Evolutionary conservation across 1,140 invertebrate species (phyloP), one percentile per base, ranked within the genome.

Genomic region (Teleopsis dalmanni): DNA sequence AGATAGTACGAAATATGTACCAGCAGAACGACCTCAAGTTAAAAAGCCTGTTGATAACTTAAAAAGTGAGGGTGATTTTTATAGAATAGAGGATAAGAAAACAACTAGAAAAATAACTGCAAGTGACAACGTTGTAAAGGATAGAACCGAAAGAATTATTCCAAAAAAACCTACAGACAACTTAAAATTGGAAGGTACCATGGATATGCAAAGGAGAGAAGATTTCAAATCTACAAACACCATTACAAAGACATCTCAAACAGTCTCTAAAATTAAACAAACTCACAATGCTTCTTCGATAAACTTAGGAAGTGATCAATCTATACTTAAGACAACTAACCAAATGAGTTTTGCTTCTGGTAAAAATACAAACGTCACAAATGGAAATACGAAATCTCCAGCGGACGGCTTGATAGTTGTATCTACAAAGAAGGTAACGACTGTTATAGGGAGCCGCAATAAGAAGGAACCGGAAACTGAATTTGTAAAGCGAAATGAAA

Each of bases 281-380:
- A 58, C 78, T 77, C 80, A 83, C 50, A 78, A 79, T 66, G 79
- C 79, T 56, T 84, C 81, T 0, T 78, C 77, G 21, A 80, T 84
- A 48, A 72, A 69, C n/a, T 57, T 83, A 22, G 81, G 81, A 3
- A 75, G 74, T 57, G 81, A 82, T 46, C 73, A 53, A 2, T 57
- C 71, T 2, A 56, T 62, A 9, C 72, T 77, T 58, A 72, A 74
- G 52, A 79, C 78, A 16, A 80, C 78, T 6, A 79, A 78, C 58
- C 79, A 80, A 56, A 71, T 72, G 42, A 79, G 80, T 53, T 81
- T 76, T 51, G 79, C 80, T 9, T 81, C 79, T 1, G 79, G 78
- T 50, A 73, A 65, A 62, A 54, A 62, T 21, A 57, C 66, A 3
- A 44, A 27, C 3, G 62, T 59, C 46, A 58, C 61, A 19, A 53